These are phyloP conservation scores for Origma solitaria DNA, from an alignment of 2,113 vertebrate species.

Conservation along the genomic window DNA sequence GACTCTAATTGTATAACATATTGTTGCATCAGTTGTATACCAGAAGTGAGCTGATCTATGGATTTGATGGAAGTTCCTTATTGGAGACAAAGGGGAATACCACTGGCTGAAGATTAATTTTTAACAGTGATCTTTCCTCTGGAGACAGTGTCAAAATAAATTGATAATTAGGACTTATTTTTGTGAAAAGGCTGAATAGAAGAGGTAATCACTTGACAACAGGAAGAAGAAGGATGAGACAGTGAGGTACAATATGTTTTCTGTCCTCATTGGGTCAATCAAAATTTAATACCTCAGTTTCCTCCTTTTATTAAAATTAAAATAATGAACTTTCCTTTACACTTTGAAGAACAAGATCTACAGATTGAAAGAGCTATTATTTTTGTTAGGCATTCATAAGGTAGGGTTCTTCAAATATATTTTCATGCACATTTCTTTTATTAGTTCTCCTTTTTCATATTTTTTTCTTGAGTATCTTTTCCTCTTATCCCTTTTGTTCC, in stretches of 20 bases:
- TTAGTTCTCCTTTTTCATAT: neutral
- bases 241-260: neutral
- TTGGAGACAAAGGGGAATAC: neutral
- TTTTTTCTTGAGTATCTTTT: neutral
- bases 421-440: neutral
- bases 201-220: neutral
- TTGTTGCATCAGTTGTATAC: neutral
- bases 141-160: neutral
- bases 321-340: neutral
- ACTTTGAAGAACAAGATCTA: neutral
- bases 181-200: neutral
- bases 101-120: neutral
- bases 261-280: neutral
- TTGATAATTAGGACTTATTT: neutral
- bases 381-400: neutral
- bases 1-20: fast-evolving
- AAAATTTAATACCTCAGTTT: neutral
- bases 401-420: neutral
- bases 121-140: neutral
- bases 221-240: neutral
- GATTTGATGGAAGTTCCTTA: neutral
- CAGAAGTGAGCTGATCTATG: neutral
- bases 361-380: neutral
- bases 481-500: slow-evolving; percentile 3
- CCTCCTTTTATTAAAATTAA: neutral